Evolutionary conservation across 2,797 vertebrate genomes (phyloP).

Genomic region (Coracias cyanogaster): DNA sequence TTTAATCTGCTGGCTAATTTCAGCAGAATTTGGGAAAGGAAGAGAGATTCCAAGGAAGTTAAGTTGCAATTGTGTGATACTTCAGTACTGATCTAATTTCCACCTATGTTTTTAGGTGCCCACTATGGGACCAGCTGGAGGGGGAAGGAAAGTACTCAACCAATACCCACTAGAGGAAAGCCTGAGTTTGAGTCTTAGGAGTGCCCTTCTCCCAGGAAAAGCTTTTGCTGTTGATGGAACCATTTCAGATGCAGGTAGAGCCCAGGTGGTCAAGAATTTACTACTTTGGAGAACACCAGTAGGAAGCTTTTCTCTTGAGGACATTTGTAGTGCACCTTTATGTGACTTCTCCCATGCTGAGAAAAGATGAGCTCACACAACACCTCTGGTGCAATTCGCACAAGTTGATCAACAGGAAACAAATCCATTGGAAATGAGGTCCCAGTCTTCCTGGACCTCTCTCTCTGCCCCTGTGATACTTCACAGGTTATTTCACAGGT

Average conservation of each 20-base stretch:
- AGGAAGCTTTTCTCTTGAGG: background rate
- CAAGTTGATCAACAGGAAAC: background rate
- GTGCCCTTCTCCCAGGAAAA: background rate
- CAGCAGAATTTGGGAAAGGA: background rate
- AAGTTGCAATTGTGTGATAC: background rate
- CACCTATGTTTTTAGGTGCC: background rate
- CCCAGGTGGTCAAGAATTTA: background rate
- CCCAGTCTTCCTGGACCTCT: background rate
- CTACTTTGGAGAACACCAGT: background rate
- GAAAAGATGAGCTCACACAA: background rate
- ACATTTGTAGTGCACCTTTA: background rate
- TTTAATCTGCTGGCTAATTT: background rate
- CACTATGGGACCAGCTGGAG: background rate
- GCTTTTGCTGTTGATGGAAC: background rate
- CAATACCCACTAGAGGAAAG: background rate
- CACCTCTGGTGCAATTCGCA: background rate
- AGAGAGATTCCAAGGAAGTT: background rate
- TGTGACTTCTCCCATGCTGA: background rate
- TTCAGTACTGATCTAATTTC: background rate
- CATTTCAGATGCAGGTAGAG: background rate
- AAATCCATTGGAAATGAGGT: background rate
- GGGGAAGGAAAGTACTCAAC: background rate
- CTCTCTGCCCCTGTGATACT: background rate
- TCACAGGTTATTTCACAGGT: background rate
- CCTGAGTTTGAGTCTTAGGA: background rate